phyloP scores from a whole-genome alignment of 2,797 vertebrate species.

The Erpetoichthys calabaricus region DNA sequence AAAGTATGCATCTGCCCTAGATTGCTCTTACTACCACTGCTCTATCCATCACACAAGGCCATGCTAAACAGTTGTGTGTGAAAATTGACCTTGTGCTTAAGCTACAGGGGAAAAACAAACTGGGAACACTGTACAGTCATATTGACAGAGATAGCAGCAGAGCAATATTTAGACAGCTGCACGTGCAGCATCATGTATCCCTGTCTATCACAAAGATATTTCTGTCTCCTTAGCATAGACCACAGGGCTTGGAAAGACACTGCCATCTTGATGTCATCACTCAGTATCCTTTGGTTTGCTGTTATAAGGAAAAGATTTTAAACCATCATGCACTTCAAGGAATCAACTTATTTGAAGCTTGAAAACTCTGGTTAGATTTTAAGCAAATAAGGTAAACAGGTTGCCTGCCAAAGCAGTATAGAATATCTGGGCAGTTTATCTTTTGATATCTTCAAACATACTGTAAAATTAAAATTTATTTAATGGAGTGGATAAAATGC shows the following conservation, averaged over 20 bases:
- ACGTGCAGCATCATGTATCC: conserved; percentile 42
- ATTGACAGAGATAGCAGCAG: conserved; percentile 23
- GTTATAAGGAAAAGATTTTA: neutral
- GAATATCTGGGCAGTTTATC: too few relatives aligned
- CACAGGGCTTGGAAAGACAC: conserved; percentile 42
- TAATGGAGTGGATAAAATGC: too few relatives aligned
- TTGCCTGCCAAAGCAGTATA: too few relatives aligned
- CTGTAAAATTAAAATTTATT: too few relatives aligned
- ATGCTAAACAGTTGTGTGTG: conserved; percentile 32
- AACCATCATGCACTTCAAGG: too few relatives aligned
- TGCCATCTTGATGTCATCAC: conserved; percentile 56
- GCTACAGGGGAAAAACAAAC: conserved; percentile 14
- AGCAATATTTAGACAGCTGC: conserved; percentile 64
- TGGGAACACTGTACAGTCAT: conserved; percentile 18
- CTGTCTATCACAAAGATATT: conserved; percentile 66
- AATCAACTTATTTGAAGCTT: too few relatives aligned
- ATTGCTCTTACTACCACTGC: conserved; percentile 25
- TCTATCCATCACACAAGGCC: conserved; percentile 30
- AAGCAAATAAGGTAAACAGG: too few relatives aligned
- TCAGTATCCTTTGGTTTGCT: conserved; percentile 31
- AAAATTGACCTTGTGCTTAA: conserved; percentile 25
- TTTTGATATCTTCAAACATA: too few relatives aligned
- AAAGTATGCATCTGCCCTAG: conserved; percentile 39
- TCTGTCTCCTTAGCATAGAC: conserved; percentile 67
- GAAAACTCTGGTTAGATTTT: too few relatives aligned